Base-by-base conservation (phyloP, 2,797 vertebrate species). In the Sebastes minor region DNA sequence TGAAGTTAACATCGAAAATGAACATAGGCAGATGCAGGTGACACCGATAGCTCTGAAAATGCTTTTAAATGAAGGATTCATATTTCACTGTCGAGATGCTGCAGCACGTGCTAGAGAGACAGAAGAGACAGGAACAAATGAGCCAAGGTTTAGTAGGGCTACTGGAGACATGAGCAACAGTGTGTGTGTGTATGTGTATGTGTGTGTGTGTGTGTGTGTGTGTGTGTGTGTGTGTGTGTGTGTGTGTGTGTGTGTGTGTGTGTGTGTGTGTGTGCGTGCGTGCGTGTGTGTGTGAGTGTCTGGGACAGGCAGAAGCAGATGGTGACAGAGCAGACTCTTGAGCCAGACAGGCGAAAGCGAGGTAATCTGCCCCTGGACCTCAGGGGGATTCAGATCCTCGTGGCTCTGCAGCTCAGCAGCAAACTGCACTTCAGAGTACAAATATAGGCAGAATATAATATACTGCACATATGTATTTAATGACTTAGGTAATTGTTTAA, bases 21-120 rank as follows among this genome's bases (percentile, higher is more conserved):
- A 73, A 60, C 33, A 30, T 1, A 61, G 33, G 59, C 68, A 83
- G 68, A 74, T 76, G 74, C 12, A 65, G 42, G 52, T 4, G 57
- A 85, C 67, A 78, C 11, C 5, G 14, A 70, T 56, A 33, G 25
- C 61, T 56, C 79, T 76, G 65, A 46, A 81, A 79, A 84, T 30
- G 74, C 23, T 74, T 82, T 74, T 20, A 53, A 74, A 85, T 46
- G 18, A 81, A 27, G 66, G 76, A 65, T 53, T 86, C 74, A 55
- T 52, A 81, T 89, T 88, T 88, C 76, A 87, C 20, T 85, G 73
- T 73, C 49, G 83, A 72, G 65, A 81, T 81, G 74, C 61, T 74
- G 60, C 30, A 80, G 70, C 71, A 73, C 5, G 25, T 61, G 73
- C 23, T 4, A 73, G 38, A 76, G 69, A 76, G 52, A 74, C 9